phyloP scores from a whole-genome alignment of 2,797 vertebrate species.

The Anolis apletophallus region DNA sequence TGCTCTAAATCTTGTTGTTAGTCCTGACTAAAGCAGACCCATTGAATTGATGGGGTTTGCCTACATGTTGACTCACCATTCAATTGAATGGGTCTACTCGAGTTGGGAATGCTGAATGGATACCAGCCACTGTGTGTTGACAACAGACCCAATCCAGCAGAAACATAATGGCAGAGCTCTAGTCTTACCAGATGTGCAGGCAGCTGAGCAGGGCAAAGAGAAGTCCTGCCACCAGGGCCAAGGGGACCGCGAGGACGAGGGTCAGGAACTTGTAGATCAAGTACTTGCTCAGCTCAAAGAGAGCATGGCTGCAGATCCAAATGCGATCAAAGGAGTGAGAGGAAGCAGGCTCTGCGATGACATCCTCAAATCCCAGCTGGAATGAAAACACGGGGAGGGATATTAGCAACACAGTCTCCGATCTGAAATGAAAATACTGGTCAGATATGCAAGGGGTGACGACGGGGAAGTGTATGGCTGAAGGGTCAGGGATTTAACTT shows the following conservation, averaged over 20 bases:
- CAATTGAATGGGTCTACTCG: no score
- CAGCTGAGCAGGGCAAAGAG: slow-evolving; percentile 90
- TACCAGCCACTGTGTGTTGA: neutral
- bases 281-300: slow-evolving; percentile 91
- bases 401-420: neutral
- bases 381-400: slow-evolving; percentile 27
- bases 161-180: neutral
- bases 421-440: neutral
- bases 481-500: neutral
- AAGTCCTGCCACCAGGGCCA: slow-evolving; percentile 88
- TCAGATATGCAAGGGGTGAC: neutral
- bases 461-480: neutral
- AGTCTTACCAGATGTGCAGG: slow-evolving; percentile 96
- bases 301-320: slow-evolving; percentile 94
- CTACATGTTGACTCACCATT: no score
- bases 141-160: neutral
- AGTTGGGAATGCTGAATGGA: no score
- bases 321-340: slow-evolving; percentile 91
- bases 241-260: slow-evolving; percentile 88
- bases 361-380: slow-evolving; percentile 91
- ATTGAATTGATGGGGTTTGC: no score
- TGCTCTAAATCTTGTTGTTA: no score
- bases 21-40: no score
- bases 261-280: slow-evolving; percentile 89
- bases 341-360: slow-evolving; percentile 90